Base-by-base conservation (phyloP, 2,797 vertebrate genomes). In the Otolemur crassicaudatus region DNA sequence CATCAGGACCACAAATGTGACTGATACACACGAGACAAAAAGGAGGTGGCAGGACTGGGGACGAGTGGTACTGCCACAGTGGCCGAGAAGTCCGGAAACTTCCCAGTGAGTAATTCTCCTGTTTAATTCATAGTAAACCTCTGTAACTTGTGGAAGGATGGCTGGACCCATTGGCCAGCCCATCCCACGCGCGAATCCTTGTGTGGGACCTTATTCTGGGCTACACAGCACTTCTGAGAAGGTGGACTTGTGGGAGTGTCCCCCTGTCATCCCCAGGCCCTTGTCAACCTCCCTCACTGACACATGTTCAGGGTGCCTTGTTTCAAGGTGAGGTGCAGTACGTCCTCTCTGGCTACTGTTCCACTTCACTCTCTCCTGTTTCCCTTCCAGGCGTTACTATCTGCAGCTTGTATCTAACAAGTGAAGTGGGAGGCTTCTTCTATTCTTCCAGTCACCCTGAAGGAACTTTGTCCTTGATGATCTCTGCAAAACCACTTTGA, bases 161-260 rank as follows among this genome's bases (percentile, higher is more conserved):
- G 0, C 4, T 10, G 40, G 31, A 34, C 7, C 13, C 34, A 3
- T 34, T 56, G 31, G 12, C 37, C 3, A 2, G 27, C 7, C 0
- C 40, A 53, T 49, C 23, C 37, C 2, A 23, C 12, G 1, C 3
- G 0, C 0, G 1, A 17, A n/a, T 13, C 20, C 13, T 16, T 1
- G 1, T 1, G 0, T 2, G 2, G 20, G 56, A 6, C 16, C 34
- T 61, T 19, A 67, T 7, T 56, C 40, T 3, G 0, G 25, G 4
- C 14, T 77, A 2, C 1, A 23, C 75, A 77, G 17, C 31, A 25
- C 14, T 7, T 53, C 20, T 12, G 10, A 56, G 37, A 34, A 49
- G 0, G 46, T 27, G 25, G 20, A 2, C 12, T n/a, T 27, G 29
- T 19, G 2, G 12, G 3, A 8, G 3, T 23, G 16, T 60, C 49